phyloP scores from a whole-genome alignment of 2,113 vertebrate species.

The Rhagologus leucostigma region DNA sequence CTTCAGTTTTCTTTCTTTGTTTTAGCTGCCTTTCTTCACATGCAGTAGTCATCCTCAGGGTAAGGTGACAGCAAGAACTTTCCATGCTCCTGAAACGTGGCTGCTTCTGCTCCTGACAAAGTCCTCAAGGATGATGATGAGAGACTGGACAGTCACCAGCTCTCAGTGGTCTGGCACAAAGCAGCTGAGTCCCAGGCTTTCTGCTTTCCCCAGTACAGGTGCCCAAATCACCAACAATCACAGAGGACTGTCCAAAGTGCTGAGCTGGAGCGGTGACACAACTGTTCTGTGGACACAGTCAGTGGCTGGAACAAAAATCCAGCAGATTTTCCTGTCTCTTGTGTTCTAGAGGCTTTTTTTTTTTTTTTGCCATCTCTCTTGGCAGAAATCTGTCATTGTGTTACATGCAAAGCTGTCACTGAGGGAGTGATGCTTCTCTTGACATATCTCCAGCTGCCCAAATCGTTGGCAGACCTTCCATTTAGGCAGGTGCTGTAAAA shows the following conservation, averaged over 20 bases:
- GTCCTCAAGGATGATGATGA: background rate
- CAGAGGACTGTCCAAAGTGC: background rate
- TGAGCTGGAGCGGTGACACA: background rate
- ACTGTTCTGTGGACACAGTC: background rate
- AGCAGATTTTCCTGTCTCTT: background rate
- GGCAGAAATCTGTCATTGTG: background rate
- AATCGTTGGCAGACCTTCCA: background rate
- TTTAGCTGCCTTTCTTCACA: slow-evolving; percentile 20
- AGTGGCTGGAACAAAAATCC: background rate
- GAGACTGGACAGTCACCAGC: background rate
- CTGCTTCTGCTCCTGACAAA: background rate
- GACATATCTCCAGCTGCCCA: background rate
- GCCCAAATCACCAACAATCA: background rate
- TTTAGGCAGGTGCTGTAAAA: slow-evolving; percentile 39
- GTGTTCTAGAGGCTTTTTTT: background rate
- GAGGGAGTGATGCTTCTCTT: background rate
- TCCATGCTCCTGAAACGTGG: background rate
- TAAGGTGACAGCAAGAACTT: background rate
- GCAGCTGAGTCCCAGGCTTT: background rate
- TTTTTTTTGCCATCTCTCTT: background rate
- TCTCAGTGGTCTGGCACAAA: background rate
- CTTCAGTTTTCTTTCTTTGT: background rate
- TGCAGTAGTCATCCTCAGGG: background rate
- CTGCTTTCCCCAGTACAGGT: background rate
- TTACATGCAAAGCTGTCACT: background rate